These are phyloP conservation scores for Crotalus helleri DNA, from an alignment of 2,113 vertebrate genomes.

Conservation along the genomic window DNA sequence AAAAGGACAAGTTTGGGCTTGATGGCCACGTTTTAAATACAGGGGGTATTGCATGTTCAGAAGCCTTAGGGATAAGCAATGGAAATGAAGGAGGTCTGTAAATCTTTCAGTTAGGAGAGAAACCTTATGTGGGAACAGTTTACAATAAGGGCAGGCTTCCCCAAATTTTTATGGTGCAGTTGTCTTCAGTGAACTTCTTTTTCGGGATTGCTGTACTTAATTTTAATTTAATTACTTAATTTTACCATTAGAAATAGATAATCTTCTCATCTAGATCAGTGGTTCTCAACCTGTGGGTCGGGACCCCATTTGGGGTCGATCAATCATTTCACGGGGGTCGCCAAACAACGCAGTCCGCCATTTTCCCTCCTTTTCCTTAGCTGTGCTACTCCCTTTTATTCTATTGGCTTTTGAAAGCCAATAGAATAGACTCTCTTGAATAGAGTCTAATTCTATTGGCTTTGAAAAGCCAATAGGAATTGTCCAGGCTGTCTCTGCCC, in stretches of 20 bases:
- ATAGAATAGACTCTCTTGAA: too few relatives aligned
- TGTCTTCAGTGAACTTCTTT: constrained; percentile 8
- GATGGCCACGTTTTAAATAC: neutral
- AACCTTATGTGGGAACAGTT: neutral
- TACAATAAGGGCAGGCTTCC: neutral
- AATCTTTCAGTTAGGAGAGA: neutral
- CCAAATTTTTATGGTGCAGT: neutral
- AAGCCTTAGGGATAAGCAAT: neutral
- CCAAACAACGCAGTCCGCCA: too few relatives aligned
- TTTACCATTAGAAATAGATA: neutral
- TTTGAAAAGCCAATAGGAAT: too few relatives aligned
- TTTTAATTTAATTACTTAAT: neutral
- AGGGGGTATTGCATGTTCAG: neutral
- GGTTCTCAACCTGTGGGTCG: too few relatives aligned
- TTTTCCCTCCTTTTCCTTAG: too few relatives aligned
- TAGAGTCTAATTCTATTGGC: too few relatives aligned
- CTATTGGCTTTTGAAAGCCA: too few relatives aligned
- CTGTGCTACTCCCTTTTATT: too few relatives aligned
- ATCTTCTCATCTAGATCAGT: neutral
- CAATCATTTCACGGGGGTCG: too few relatives aligned
- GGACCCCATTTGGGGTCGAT: too few relatives aligned
- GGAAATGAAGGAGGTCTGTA: neutral
- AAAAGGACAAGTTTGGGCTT: neutral
- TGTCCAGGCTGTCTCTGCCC: too few relatives aligned
- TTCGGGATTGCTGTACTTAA: neutral